Base-by-base conservation (phyloP, 2,888 invertebrate genomes). In the Octonoba sinensis region DNA sequence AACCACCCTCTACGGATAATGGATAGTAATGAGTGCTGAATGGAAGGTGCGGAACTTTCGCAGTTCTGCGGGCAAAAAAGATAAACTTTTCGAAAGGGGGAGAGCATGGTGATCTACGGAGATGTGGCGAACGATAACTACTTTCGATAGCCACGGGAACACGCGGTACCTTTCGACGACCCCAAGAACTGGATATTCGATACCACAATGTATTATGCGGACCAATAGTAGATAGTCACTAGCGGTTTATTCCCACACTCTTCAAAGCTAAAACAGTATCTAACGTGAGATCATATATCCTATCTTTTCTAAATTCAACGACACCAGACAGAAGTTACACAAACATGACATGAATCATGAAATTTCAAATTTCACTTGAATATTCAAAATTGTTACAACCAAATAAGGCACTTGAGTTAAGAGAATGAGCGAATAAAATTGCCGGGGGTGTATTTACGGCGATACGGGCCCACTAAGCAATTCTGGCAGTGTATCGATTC, bases 11-110 rank as follows among this genome's bases (percentile, higher is more conserved):
- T 60, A 16, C 27, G 44, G 67, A 76, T 76, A 76, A 76, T 76
- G 75, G 75, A 62, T 49, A 60, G 75, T 76, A 76, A 76, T 76
- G 75, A 76, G 75, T 67, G 60, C 44, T 76, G 75, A 76, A 76
- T 69, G 46, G 75, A 46, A 62, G 69, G 75, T 67, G 67, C 75
- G 75, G 75, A 62, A 54, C 75, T 60, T n/a, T 24, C 18, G 59
- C 22, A 24, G 22, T 16, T 18, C 75, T 36, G 20, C 60, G 75
- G 57, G 60, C 60, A 67, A 69, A 36, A 36, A 36, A 36, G 8
- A 36, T 36, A 66, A 60, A 51, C 51, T 67, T 59, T 60, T 64
- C 60, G 51, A 47, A 18, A 11, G 11, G 46, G 27, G 72, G 44
- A 56, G 65, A 47, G 75, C 46, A 44, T 27, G 47, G 57, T 72